Evolutionary conservation across 2,797 vertebrate species (phyloP), one percentile per base, ranked within the genome.

Genomic region (Catamblyrhynchus diadema): DNA sequence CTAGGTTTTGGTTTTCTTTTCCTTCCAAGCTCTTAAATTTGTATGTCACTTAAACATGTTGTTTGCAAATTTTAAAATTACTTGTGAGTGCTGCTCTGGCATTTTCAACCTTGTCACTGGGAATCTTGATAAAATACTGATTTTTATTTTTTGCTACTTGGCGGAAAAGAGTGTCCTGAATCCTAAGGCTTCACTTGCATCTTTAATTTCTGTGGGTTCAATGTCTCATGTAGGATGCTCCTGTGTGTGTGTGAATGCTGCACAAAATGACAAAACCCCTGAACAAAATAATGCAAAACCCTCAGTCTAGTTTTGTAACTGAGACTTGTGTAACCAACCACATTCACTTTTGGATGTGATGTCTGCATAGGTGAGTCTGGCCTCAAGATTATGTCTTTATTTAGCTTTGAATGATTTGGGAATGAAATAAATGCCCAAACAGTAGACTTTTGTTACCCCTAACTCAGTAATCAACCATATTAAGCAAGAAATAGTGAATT

Each of bases 11-110:
- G 10, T 78, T 96, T 95, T 90, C 57, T 90, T 96, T 97, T 94
- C n/a, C 61, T 90, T 96, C 39, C 65, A 93, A 81, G 64, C 53
- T 73, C 25, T 89, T 70, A 54, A 81, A 65, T 75, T 44, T 2
- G 1, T 20, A 10, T 47, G 28, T 11, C 64, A 64, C 88, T 91
- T 91, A 71, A 96, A 87, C 6, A 19, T 9, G 14, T 42, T 84
- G 37, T 91, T 96, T 95, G 70, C 56, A 90, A 75, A 70, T 87
- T 96, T 96, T 80, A 91, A 62, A 54, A 79, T 94, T 20, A 39
- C 27, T 96, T 96, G 27, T 32, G 45, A 82, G 21, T 28, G 44
- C 56, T 83, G 23, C 72, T 93, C n/a, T 91, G 73, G 70, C 27
- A 17, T 70, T 83, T 67, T 79, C 42, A 85, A 15, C 60, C 54